Evolutionary conservation across 1,140 invertebrate species (phyloP).

Genomic region (Episyrphus balteatus): DNA sequence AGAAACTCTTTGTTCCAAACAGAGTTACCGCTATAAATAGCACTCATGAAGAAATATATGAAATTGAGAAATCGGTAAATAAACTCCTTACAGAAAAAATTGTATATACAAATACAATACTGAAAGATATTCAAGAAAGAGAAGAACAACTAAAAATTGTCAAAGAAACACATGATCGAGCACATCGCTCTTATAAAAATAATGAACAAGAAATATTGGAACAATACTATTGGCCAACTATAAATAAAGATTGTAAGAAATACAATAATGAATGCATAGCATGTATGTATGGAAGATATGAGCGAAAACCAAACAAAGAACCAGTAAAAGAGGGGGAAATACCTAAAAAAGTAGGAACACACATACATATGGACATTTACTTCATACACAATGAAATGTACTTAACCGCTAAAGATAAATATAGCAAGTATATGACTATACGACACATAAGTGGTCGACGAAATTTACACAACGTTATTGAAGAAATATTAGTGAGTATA

Average conservation of each 20-base stretch:
- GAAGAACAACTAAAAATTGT: not conserved
- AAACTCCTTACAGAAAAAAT: slow-evolving; percentile 1
- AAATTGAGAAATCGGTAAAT: too few relatives aligned
- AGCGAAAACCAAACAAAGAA: too few relatives aligned
- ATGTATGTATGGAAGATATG: too few relatives aligned
- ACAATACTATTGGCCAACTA: slow-evolving; percentile 6
- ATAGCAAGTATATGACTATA: too few relatives aligned
- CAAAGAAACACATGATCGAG: slow-evolving; percentile 2
- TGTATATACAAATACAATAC: not conserved
- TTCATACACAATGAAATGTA: too few relatives aligned
- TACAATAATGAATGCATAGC: not conserved
- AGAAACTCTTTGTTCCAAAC: not conserved
- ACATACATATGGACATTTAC: too few relatives aligned
- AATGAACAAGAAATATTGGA: slow-evolving; percentile 2
- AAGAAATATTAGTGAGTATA: too few relatives aligned
- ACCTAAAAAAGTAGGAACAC: too few relatives aligned
- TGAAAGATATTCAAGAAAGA: not conserved
- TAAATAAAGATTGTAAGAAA: slow-evolving; percentile 5
- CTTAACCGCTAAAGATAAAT: too few relatives aligned
- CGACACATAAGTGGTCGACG: too few relatives aligned
- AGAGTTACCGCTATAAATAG: not conserved
- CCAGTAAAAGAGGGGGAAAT: too few relatives aligned
- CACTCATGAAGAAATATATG: slow-evolving; percentile 1
- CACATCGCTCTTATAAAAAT: slow-evolving; percentile 6
- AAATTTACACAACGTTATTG: too few relatives aligned